These are phyloP conservation scores for Herpetotheres cachinnans DNA, from an alignment of 2,113 vertebrate genomes.

Conservation along the genomic window DNA sequence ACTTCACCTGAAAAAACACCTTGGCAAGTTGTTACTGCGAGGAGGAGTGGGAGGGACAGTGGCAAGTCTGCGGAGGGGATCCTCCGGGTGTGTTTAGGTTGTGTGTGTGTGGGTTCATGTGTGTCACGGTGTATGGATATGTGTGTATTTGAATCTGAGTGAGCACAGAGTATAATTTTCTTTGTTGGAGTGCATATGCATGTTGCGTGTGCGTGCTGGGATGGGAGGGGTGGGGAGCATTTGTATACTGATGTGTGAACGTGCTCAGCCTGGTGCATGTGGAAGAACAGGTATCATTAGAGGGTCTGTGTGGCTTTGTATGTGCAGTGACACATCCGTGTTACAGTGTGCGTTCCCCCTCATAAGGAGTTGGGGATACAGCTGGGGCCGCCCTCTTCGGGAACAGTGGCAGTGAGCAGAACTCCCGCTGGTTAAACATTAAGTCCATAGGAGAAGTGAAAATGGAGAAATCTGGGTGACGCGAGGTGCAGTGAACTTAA, in stretches of 20 bases:
- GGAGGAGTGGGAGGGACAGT: conserved; percentile 48
- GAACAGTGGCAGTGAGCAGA: background rate
- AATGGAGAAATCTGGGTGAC: background rate
- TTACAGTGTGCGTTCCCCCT: background rate
- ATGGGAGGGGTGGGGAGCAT: background rate
- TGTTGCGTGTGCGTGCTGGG: background rate
- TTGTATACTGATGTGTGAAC: background rate
- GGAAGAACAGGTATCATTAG: conserved; percentile 19
- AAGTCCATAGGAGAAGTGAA: background rate
- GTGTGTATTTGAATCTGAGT: background rate
- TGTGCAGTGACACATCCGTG: fast-evolving
- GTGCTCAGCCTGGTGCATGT: background rate
- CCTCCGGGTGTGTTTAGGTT: conserved; percentile 14
- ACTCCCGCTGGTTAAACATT: background rate
- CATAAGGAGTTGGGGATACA: background rate
- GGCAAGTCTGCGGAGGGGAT: conserved; percentile 23
- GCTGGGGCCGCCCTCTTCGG: background rate
- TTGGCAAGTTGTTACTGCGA: conserved; percentile 30
- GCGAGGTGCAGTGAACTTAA: background rate
- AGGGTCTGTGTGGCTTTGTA: background rate
- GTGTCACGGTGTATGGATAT: background rate
- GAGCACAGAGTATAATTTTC: background rate
- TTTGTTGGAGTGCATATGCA: background rate
- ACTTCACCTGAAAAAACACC: conserved; percentile 66
- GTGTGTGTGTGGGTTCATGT: conserved; percentile 9